phyloP scores from a whole-genome alignment of 2,888 invertebrate species.

The Cosmorhoe ocellata region DNA sequence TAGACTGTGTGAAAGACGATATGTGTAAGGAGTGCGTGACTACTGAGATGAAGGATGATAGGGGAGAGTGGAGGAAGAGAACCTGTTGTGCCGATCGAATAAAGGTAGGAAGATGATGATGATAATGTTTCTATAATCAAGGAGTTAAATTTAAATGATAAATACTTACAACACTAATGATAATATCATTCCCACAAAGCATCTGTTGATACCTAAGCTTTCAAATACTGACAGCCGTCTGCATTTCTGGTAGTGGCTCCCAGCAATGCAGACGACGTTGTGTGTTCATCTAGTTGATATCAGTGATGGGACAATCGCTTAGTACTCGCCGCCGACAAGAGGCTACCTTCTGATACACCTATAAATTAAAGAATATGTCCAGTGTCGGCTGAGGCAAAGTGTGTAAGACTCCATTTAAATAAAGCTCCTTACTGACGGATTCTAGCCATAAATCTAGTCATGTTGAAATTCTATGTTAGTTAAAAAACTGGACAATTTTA shows the following conservation, averaged over 20 bases:
- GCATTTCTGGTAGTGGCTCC: constrained; percentile 2
- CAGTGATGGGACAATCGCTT: constrained; percentile 24
- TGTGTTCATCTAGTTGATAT: constrained; percentile 8
- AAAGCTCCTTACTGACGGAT: constrained; percentile 8
- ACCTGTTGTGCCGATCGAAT: too few species aligned
- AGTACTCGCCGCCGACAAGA: constrained; percentile 26
- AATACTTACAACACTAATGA: too few species aligned
- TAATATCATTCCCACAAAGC: constrained; percentile 15
- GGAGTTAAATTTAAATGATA: too few species aligned
- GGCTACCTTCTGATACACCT: constrained; percentile 44
- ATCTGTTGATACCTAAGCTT: background rate
- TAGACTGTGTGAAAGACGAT: too few species aligned
- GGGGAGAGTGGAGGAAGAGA: too few species aligned
- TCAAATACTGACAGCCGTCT: background rate
- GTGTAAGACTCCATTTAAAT: constrained; percentile 53
- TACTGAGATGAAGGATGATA: too few species aligned
- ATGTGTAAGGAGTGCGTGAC: too few species aligned
- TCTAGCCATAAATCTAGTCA: background rate
- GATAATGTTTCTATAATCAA: too few species aligned
- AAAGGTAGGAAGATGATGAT: too few species aligned
- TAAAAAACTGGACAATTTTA: too few species aligned
- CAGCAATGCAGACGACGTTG: too few species aligned
- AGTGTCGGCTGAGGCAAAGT: constrained; percentile 44
- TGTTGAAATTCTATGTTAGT: background rate
- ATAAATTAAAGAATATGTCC: constrained; percentile 71